These are phyloP conservation scores for Gerris buenoi DNA, from an alignment of 1,140 invertebrate genomes.

Conservation along the genomic window DNA sequence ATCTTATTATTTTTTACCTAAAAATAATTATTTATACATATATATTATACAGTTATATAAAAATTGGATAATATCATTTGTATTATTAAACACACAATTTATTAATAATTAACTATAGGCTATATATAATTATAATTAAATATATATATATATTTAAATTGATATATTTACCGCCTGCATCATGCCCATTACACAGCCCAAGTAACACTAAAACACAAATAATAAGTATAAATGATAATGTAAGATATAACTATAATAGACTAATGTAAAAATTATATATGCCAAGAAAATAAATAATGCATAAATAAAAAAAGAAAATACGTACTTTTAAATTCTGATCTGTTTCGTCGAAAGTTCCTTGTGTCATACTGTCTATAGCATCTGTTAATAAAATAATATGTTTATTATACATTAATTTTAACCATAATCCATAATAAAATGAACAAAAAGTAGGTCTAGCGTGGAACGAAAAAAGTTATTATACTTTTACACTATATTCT, in stretches of 20 bases:
- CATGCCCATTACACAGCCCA: constrained; percentile 16
- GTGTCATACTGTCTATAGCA: constrained; percentile 9
- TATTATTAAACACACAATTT: neutral
- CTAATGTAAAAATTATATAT: no score
- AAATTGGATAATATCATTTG: neutral
- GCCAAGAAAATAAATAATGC: neutral
- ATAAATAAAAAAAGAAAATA: neutral
- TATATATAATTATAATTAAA: neutral
- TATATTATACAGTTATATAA: neutral
- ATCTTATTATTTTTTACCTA: constrained; percentile 21
- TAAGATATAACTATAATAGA: no score
- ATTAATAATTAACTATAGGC: neutral
- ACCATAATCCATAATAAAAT: no score
- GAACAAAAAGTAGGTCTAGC: no score
- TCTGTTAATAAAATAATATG: no score
- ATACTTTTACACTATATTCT: no score
- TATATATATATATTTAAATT: neutral
- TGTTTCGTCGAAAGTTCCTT: constrained; percentile 15
- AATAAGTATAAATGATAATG: neutral
- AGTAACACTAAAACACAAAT: constrained; percentile 16
- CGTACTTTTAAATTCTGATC: constrained; percentile 13
- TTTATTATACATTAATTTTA: no score
- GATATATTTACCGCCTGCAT: constrained; percentile 16
- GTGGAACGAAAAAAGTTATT: no score
- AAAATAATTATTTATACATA: neutral